Conservation (phyloP, 2,113 vertebrate genomes). For the Nipponia nippon region DNA sequence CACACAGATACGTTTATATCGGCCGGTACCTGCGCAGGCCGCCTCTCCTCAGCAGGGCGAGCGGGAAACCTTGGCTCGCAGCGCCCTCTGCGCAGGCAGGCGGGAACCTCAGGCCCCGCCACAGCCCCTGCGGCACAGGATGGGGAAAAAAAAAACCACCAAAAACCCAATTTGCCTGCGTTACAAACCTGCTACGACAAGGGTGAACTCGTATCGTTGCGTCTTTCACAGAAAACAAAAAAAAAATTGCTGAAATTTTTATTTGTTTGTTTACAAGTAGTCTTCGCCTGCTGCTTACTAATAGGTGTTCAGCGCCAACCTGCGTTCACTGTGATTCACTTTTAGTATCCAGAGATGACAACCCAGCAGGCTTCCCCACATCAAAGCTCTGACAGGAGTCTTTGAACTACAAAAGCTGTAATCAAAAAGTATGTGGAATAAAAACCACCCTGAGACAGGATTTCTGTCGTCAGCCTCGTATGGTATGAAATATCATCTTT, state of each 20-base stretch:
- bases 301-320: neutral
- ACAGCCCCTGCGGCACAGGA: fast-evolving
- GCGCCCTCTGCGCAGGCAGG: neutral
- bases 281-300: neutral
- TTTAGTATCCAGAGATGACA: neutral
- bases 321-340: neutral
- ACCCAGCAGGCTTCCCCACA: neutral
- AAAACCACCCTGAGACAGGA: neutral
- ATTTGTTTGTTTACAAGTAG: neutral
- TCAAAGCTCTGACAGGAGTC: neutral
- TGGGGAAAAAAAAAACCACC: neutral
- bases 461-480: neutral
- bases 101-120: neutral
- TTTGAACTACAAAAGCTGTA: neutral
- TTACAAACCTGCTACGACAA: too few relatives aligned
- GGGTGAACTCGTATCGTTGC: fast-evolving
- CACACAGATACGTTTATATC: fast-evolving
- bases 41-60: too few relatives aligned
- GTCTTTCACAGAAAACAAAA: neutral
- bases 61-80: neutral
- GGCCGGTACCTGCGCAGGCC: too few relatives aligned
- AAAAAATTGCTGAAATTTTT: neutral
- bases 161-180: fast-evolving
- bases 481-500: neutral
- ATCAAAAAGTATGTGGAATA: neutral